Conservation (phyloP, 2,888 invertebrate species). For the Drosophila multiciliata region DNA sequence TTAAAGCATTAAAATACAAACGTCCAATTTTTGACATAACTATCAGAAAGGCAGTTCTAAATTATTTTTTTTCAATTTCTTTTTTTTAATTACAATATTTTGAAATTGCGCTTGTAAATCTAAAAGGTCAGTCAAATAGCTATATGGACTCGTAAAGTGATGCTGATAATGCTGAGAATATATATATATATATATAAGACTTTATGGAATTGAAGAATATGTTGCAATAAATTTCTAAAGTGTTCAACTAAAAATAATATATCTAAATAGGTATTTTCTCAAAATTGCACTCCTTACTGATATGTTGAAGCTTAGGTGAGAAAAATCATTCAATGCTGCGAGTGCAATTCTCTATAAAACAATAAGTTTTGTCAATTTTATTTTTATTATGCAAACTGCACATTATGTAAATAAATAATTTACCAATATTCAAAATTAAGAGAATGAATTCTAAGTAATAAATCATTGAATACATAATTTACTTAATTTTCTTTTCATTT, state of each 20-base stretch:
- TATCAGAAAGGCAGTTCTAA: too few species aligned
- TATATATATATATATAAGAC: neutral
- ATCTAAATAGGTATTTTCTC: neutral
- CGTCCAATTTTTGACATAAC: too few species aligned
- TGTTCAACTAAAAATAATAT: neutral
- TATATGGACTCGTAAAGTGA: neutral
- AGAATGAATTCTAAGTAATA: neutral
- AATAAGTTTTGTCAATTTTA: too few species aligned
- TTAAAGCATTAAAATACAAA: too few species aligned
- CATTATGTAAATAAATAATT: rapidly evolving
- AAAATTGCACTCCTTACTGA: neutral
- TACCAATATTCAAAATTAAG: neutral
- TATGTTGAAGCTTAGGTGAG: neutral
- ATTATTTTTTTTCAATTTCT: too few species aligned
- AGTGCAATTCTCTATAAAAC: neutral
- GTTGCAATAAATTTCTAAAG: neutral
- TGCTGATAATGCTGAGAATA: neutral
- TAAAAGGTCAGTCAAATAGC: neutral
- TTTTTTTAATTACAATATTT: too few species aligned
- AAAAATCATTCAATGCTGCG: neutral
- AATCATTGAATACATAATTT: neutral
- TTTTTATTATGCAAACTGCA: too few species aligned
- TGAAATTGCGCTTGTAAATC: too few species aligned
- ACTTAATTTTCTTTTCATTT: neutral
- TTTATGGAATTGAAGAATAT: neutral